Evolutionary conservation across 2,113 vertebrate species (phyloP), one percentile per base, ranked within the genome.

Genomic region (Oryzias curvinotus): DNA sequence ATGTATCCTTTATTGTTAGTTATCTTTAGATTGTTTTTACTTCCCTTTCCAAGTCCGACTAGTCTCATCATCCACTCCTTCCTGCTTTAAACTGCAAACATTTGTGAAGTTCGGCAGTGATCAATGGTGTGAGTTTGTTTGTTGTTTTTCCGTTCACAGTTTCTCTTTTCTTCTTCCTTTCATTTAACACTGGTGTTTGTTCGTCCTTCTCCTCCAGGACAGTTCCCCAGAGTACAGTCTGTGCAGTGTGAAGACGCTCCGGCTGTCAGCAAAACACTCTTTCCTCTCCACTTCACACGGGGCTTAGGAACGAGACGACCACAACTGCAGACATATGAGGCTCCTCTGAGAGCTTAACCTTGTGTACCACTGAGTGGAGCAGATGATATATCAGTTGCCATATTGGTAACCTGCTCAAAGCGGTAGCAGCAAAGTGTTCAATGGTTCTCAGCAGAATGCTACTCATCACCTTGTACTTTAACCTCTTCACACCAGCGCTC

Each of bases 231-330:
- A 77, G 85, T 54, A 55, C 68, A 60, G 62, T 65, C 68, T 57
- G 67, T 61, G 64, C 52, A 65, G 75, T 73, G 73, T 52, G 48
- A 78, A 73, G 74, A 72, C 48, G 65, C 61, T 70, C 61, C 53
- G 68, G 64, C 28, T 68, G 61, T 57, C 68, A 81, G 86, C 74
- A 65, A 73, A 83, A 81, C 66, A 64, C 60, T 63, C 56, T 84
- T 90, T 84, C 80, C 85, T 81, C 86, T 87, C 64, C 78, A 85
- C 80, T 90, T 88, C 86, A 87, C 80, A 86, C 68, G 7, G 62
- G 54, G 71, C 69, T 78, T 68, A 69, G 59, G 65, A 71, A 85
- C 55, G 83, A 88, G 76, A 82, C 81, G 78, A 88, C 77, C 73
- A 77, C 81, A 62, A 63, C 83, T 68, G 58, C 67, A 85, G 81